phyloP scores from a whole-genome alignment of 2,888 invertebrate species.

The Petrolisthes cinctipes region DNA sequence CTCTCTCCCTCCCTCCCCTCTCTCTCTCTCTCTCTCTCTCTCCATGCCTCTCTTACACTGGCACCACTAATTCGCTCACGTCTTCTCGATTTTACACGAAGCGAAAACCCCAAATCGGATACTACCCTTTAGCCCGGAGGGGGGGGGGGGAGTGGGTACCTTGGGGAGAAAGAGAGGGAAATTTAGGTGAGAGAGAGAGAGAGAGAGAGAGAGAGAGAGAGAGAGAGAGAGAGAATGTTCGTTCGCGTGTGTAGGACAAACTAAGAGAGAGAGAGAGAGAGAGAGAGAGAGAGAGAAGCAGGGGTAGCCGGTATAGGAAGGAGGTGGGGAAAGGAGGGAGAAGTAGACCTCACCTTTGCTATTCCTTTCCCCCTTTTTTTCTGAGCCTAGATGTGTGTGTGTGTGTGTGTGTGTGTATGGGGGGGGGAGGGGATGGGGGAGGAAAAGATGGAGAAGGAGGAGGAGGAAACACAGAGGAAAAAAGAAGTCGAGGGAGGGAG shows the following conservation, averaged over 20 bases:
- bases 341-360: too few species aligned
- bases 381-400: too few species aligned
- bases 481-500: too few species aligned
- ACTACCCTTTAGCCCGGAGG: neutral
- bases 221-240: constrained; percentile 28
- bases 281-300: constrained; percentile 12
- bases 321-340: neutral
- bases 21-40: neutral
- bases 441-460: too few species aligned
- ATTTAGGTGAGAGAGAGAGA: constrained; percentile 26
- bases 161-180: neutral
- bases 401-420: too few species aligned
- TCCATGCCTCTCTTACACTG: constrained; percentile 31
- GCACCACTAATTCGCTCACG: constrained; percentile 36
- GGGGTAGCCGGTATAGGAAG: neutral
- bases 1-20: constrained; percentile 12
- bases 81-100: constrained; percentile 10
- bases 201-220: constrained; percentile 32
- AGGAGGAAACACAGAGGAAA: too few species aligned
- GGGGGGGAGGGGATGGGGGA: too few species aligned
- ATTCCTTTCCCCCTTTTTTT: too few species aligned
- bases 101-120: constrained; percentile 32
- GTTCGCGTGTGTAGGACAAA: neutral
- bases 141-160: neutral
- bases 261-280: constrained; percentile 20